These are phyloP conservation scores for Micropoecilia bifurca DNA, from an alignment of 2,797 vertebrate genomes.

Conservation along the genomic window DNA sequence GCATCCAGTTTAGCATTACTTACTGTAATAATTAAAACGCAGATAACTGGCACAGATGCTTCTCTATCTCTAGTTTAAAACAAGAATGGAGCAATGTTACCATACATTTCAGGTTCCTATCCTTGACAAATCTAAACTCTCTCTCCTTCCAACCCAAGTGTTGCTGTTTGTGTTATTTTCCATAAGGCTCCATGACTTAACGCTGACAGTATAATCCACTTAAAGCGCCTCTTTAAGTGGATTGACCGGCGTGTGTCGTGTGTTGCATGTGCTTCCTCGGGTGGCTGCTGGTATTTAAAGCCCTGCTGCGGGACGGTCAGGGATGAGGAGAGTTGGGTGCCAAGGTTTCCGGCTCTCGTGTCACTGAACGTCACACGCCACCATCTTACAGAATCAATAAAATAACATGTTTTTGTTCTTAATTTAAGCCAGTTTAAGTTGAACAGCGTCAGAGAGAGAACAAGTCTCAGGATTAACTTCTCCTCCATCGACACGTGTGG, in stretches of 20 bases:
- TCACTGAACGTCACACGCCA: neutral
- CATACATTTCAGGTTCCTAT: neutral
- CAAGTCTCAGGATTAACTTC: neutral
- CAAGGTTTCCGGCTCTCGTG: neutral
- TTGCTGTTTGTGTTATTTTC: conserved; percentile 31
- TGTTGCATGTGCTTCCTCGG: conserved; percentile 51
- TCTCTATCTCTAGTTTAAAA: neutral
- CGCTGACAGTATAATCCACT: conserved; percentile 69
- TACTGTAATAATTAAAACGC: neutral
- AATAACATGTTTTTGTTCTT: neutral
- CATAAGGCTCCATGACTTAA: conserved; percentile 41
- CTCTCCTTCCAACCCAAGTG: conserved; percentile 23
- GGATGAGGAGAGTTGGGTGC: neutral
- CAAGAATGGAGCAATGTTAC: neutral
- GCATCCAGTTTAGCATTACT: neutral
- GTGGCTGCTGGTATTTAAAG: conserved; percentile 62
- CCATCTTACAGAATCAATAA: neutral
- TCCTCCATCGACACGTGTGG: conserved; percentile 13
- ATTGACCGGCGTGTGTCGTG: conserved; percentile 48
- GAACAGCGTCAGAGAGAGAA: neutral
- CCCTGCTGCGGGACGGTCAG: conserved; percentile 33
- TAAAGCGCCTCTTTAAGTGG: conserved; percentile 68
- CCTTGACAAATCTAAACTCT: neutral
- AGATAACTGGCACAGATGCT: neutral
- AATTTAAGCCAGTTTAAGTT: neutral